Base-by-base conservation (phyloP, 2,888 invertebrate genomes). In the Mycalesis mineus region DNA sequence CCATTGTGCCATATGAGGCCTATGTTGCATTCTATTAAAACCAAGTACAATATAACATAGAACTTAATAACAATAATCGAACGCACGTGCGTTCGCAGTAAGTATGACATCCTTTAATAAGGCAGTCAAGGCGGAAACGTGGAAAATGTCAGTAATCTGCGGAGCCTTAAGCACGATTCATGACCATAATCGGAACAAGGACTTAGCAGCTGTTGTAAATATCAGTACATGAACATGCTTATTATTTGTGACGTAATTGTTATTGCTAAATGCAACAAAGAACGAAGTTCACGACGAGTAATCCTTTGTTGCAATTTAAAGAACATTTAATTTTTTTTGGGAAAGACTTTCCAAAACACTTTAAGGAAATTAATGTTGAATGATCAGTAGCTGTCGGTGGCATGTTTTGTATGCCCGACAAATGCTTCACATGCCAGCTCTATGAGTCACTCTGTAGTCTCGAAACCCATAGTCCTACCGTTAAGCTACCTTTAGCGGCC, bases 101-200 rank as follows among this genome's bases (percentile, higher is more conserved):
- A 76, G 71, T 77, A 82, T 78, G 83, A 81, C 86, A 88, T 88
- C 86, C 80, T 86, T 82, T 80, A 84, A 84, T 88, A 87, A 78
- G 82, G 82, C 77, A 78, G 65, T 78, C 73, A 68, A 88, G 82
- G 79, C 86, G 88, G 89, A 89, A 88, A 88, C 81, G 78, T 84
- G 77, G 84, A 87, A 88, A 88, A 88, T 88, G 84, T 82, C 79
- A 80, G 87, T 84, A 84, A 88, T 88, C 80, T 82, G 80, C 76
- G 68, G 73, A 78, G 81, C 78, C 70, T 70, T 72, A 77, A 78
- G 85, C 87, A 88, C 88, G 88, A 88, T 78, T 85, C 84, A 80
- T 82, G 81, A 68, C 88, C 88, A 83, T 88, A 88, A 88, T 84
- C 84, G 84, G 88, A 80, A 85, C 87, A 87, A 89, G 89, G 87